phyloP scores from a whole-genome alignment of 2,113 vertebrate genomes.

The Arenaria interpres region DNA sequence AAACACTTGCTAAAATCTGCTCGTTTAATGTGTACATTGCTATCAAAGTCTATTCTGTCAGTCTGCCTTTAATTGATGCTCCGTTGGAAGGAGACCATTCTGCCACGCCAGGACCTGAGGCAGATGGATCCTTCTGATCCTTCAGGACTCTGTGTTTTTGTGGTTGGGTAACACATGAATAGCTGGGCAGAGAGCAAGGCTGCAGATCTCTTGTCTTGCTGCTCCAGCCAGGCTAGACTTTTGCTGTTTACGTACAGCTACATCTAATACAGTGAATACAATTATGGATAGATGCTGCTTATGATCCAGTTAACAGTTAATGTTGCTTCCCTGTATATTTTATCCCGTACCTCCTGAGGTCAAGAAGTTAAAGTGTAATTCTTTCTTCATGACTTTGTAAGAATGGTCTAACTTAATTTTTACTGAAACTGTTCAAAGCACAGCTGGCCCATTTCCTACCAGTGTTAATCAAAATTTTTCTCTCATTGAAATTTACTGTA shows the following conservation, averaged over 20 bases:
- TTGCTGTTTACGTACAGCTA: background rate
- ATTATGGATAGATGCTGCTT: background rate
- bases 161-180: fast-evolving
- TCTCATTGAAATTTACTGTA: background rate
- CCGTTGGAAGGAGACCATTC: background rate
- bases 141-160: background rate
- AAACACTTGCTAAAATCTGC: background rate
- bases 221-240: background rate
- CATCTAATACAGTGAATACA: background rate
- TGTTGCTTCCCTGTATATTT: background rate
- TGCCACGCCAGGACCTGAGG: background rate
- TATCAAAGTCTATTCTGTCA: background rate
- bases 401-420: background rate
- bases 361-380: background rate
- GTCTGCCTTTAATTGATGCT: background rate
- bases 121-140: background rate
- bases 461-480: background rate
- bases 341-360: background rate
- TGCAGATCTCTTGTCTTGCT: background rate
- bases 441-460: background rate
- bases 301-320: background rate
- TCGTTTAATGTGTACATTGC: background rate
- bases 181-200: background rate
- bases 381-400: background rate
- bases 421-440: background rate